These are phyloP conservation scores for Pelecanus crispus DNA, from an alignment of 2,113 vertebrate genomes.

Conservation along the genomic window DNA sequence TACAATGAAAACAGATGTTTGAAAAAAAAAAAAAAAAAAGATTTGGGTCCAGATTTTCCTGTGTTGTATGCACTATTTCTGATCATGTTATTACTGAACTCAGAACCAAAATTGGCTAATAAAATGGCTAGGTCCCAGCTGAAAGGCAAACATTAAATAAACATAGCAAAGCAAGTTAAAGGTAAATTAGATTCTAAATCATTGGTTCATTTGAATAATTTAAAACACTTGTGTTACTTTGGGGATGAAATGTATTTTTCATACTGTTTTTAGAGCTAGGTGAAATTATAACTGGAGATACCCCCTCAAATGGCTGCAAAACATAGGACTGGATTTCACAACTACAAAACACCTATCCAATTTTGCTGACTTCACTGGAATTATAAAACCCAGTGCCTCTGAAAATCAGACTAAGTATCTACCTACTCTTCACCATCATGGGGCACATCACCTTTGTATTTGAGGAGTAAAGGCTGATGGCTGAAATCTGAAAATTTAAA, in stretches of 20 bases:
- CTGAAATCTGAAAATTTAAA: background rate
- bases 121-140: background rate
- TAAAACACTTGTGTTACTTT: background rate
- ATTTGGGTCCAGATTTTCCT: background rate
- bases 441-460: background rate
- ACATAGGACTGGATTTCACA: background rate
- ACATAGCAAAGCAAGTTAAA: background rate
- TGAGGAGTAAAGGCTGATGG: background rate
- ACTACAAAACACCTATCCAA: background rate
- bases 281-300: background rate
- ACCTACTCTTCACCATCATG: background rate
- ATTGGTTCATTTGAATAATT: background rate
- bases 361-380: background rate
- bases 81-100: background rate
- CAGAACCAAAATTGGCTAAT: background rate
- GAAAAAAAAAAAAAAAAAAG: background rate
- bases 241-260: background rate
- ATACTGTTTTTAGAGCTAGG: background rate
- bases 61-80: background rate
- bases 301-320: background rate
- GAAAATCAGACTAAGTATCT: background rate
- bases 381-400: background rate
- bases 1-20: background rate
- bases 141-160: background rate
- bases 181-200: background rate